phyloP scores from a whole-genome alignment of 2,797 vertebrate species.

The Gallinago stenura region DNA sequence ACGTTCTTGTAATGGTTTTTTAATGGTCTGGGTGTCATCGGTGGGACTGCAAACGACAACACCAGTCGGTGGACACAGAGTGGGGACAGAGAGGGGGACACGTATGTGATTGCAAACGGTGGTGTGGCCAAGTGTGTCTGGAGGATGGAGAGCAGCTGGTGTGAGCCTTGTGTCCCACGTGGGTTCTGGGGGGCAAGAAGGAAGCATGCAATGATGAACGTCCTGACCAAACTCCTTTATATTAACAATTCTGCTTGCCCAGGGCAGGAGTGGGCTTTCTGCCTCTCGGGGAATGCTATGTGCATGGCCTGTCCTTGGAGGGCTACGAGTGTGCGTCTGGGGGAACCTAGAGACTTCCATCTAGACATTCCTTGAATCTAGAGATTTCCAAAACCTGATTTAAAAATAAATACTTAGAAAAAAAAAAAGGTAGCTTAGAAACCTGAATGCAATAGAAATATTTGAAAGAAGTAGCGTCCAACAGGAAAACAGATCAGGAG shows the following conservation, averaged over 20 bases:
- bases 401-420: not conserved
- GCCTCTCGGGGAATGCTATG: not conserved
- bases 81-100: rapidly evolving
- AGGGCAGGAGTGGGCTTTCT: not conserved
- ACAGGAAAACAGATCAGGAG: not conserved
- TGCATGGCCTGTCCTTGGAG: rapidly evolving
- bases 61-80: rapidly evolving
- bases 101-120: rapidly evolving
- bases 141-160: not conserved
- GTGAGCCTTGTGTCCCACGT: not conserved
- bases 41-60: not conserved
- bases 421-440: not conserved
- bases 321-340: rapidly evolving
- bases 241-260: not conserved
- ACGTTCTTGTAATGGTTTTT: not conserved
- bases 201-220: not conserved
- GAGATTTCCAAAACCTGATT: not conserved
- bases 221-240: not conserved
- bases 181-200: not conserved
- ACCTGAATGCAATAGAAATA: not conserved
- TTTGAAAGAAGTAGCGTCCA: not conserved
- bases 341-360: not conserved
- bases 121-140: not conserved
- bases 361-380: not conserved
- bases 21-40: not conserved